Evolutionary conservation across 35 echinoderm and acorn worm species (phyloP).

Genomic region (Acanthaster planci): DNA sequence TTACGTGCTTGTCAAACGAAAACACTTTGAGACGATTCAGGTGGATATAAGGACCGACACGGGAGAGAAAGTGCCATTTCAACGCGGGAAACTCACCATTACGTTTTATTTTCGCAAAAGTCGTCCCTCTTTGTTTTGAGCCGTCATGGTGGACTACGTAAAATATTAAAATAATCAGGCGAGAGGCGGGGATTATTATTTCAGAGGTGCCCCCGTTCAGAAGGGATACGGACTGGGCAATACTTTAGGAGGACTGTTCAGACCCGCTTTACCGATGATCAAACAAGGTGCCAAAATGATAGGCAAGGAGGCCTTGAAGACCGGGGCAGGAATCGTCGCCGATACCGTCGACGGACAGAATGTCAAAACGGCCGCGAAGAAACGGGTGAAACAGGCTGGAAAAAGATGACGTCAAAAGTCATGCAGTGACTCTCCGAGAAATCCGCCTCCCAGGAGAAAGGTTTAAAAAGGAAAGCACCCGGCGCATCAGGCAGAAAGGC

Average conservation of each 20-base stretch:
- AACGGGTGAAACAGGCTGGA: background rate
- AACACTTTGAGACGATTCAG: too few species aligned
- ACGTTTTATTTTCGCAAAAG: too few species aligned
- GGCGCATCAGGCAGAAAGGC: background rate
- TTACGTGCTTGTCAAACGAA: too few species aligned
- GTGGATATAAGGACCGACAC: too few species aligned
- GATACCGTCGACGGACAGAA: constrained; percentile 48
- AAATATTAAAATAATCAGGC: background rate
- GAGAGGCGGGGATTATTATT: background rate
- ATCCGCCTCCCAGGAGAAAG: background rate
- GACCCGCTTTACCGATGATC: constrained; percentile 26
- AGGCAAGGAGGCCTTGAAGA: constrained; percentile 57
- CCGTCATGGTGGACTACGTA: background rate
- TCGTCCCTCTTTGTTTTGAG: too few species aligned
- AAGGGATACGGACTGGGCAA: constrained; percentile 54
- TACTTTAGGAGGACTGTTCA: constrained; percentile 49
- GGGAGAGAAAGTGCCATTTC: too few species aligned
- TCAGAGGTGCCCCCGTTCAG: constrained; percentile 28
- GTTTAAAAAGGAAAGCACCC: constrained; percentile 38
- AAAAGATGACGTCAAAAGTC: too few species aligned
- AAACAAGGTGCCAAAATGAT: constrained; percentile 38
- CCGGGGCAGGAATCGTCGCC: constrained; percentile 41
- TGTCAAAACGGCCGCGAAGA: background rate
- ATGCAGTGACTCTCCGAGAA: background rate
- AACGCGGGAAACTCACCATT: too few species aligned